A percentile compares a stretch with the other conserved stretches of the same genome.
Evolutionary conservation across 2,797 vertebrate genomes (phyloP).

Genomic region (Jordanella pulchra): DNA sequence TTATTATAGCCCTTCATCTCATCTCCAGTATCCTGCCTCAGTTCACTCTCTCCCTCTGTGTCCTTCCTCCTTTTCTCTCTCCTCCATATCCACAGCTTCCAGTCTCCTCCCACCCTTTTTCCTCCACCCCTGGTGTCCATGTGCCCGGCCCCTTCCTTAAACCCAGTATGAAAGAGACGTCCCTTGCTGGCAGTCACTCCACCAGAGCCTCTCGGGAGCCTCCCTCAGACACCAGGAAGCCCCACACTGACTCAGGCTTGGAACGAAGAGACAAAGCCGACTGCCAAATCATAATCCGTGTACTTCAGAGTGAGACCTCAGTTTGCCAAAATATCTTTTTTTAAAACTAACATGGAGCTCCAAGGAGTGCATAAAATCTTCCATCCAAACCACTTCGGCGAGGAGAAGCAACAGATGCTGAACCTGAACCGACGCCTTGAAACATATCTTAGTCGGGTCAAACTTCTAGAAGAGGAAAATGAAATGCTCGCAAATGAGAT

Average conservation of each 20-base stretch:
- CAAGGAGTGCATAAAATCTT: conserved; percentile 29
- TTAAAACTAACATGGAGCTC: conserved; percentile 68
- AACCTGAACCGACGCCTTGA: conserved; percentile 91
- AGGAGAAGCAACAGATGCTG: conserved; percentile 91
- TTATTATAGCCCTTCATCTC: conserved; percentile 18
- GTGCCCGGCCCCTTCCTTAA: conserved; percentile 70
- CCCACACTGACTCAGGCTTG: conserved; percentile 30
- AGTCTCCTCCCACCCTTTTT: conserved; percentile 47
- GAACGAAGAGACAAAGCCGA: conserved; percentile 16
- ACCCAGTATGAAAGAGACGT: conserved; percentile 71
- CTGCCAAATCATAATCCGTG: conserved; percentile 31
- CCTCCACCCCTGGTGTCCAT: conserved; percentile 42
- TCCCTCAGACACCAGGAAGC: conserved; percentile 22
- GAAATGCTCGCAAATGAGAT: conserved; percentile 78
- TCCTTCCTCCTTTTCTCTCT: conserved; percentile 10
- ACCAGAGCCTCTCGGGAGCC: conserved; percentile 51
- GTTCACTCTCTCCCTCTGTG: conserved; percentile 11
- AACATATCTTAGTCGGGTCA: conserved; percentile 87
- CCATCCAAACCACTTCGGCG: conserved; percentile 61
- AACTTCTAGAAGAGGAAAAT: conserved; percentile 91
- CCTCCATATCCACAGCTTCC: conserved; percentile 21
- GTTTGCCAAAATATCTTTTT: conserved; percentile 5
- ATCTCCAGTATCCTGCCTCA: conserved; percentile 14
- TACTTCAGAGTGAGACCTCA: conserved; percentile 21
- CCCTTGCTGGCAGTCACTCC: conserved; percentile 59